A percentile compares a stretch with the other conserved stretches of the same genome.
Evolutionary conservation across 1,140 invertebrate species (phyloP).

Genomic region (Sminthurinus signatus): DNA sequence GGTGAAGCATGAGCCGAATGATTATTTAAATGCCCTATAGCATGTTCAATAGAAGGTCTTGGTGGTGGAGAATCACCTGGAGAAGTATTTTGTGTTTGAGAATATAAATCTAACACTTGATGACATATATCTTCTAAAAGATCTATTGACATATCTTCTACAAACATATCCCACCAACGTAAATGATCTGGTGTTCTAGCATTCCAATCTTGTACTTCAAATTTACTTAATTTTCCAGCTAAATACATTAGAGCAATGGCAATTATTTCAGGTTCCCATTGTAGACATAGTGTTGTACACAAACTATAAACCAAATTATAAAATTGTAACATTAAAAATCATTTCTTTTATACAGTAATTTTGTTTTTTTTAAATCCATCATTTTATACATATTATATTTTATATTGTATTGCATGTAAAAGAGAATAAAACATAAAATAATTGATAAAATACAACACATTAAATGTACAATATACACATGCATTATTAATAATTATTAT

Average conservation of each 20-base stretch:
- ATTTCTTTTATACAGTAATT: too few species aligned
- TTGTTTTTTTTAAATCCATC: too few species aligned
- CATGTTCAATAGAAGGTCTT: not conserved
- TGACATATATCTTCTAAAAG: conserved; percentile 87
- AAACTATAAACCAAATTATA: conserved; percentile 58
- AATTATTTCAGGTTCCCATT: conserved; percentile 99
- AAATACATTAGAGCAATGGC: conserved; percentile 96
- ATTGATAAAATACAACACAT: not conserved
- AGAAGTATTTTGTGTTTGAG: conserved; percentile 56
- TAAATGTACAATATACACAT: conserved; percentile 8
- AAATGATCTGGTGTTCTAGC: conserved; percentile 71
- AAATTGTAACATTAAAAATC: too few species aligned
- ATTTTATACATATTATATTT: too few species aligned
- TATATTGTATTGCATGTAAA: too few species aligned
- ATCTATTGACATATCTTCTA: conserved; percentile 92
- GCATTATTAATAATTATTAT: not conserved
- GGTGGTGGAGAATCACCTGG: conserved; percentile 55
- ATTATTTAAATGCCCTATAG: conserved; percentile 44
- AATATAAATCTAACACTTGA: conserved; percentile 86
- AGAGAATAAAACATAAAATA: too few species aligned
- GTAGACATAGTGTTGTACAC: conserved; percentile 91
- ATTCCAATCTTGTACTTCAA: conserved; percentile 89
- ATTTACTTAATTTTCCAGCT: conserved; percentile 91
- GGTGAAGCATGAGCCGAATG: not conserved
- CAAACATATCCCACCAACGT: conserved; percentile 97